Evolutionary conservation across 2,113 vertebrate species (phyloP).

Genomic region (Epinephelus lanceolatus): DNA sequence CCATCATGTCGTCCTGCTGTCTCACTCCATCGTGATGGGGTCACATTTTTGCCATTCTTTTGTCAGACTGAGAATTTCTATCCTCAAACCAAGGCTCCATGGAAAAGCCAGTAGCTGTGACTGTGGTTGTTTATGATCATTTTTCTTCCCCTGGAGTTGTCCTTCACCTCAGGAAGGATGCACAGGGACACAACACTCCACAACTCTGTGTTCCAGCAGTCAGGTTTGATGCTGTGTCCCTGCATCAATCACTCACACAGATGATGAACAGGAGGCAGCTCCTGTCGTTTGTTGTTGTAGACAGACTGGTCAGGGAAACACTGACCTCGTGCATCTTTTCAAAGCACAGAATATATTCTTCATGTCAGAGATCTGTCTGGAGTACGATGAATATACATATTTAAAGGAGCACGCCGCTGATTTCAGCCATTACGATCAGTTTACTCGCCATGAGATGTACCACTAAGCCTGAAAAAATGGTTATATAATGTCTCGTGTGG

Average conservation of each 20-base stretch:
- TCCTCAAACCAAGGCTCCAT: constrained; percentile 16
- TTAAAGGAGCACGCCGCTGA: background rate
- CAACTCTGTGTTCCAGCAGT: constrained; percentile 10
- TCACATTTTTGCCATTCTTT: constrained; percentile 36
- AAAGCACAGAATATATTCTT: background rate
- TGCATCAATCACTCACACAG: constrained; percentile 31
- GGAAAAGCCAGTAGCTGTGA: constrained; percentile 1
- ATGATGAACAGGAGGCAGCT: constrained; percentile 19
- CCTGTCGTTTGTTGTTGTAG: background rate
- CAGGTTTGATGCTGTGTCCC: constrained; percentile 12
- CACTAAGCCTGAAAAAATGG: background rate
- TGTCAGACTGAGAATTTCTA: constrained; percentile 46
- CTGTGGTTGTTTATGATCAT: constrained; percentile 40
- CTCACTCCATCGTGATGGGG: background rate
- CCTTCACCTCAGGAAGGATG: constrained; percentile 49
- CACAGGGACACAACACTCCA: constrained; percentile 14
- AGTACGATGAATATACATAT: background rate
- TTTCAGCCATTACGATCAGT: background rate
- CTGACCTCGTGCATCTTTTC: background rate
- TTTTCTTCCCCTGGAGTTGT: background rate
- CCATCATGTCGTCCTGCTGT: constrained; percentile 15
- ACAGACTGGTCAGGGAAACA: background rate
- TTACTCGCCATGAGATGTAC: background rate
- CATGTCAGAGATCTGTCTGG: background rate
- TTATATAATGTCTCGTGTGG: background rate